A percentile compares a stretch with the other conserved stretches of the same genome.
These are phyloP conservation scores for human (Homo sapiens) DNA, from an alignment of 2,113 vertebrate species.

Conservation along the genomic window GRCh38 chr2:5773501-5774000, in stretches of 20 bases:
- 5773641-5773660: neutral
- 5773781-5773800: neutral
- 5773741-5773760: neutral
- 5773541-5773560: neutral
- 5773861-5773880: neutral
- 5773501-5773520: fast-evolving
- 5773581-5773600: fast-evolving
- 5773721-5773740: too few relatives aligned
- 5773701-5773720: neutral
- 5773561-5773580: neutral
- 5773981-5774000: too few relatives aligned
- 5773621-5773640: fast-evolving
- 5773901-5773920: fast-evolving
- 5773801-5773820: neutral
- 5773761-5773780: neutral
- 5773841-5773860: neutral
- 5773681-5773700: neutral
- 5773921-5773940: neutral
- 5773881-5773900: neutral
- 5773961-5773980: neutral
- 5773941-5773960: neutral
- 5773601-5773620: fast-evolving
- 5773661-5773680: fast-evolving
- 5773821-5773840: neutral
- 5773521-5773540: too few relatives aligned